Percentiles rank a stretch among this genome's conserved stretches.
Evolutionary conservation across 2,888 invertebrate species (phyloP).

Genomic region (Stenichneumon culpator): DNA sequence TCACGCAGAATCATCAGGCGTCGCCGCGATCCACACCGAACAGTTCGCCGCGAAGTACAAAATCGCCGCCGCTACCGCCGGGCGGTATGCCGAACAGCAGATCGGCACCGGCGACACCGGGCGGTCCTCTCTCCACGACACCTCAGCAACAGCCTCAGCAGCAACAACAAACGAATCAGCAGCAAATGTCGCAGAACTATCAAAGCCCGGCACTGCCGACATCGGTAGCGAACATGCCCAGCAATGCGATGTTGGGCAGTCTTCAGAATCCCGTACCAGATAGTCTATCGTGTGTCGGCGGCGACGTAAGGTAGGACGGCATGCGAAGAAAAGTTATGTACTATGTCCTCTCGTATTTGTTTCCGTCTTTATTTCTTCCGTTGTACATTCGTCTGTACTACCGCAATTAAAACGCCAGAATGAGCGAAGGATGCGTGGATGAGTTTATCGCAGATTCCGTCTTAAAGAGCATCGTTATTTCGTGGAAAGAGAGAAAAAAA

Average conservation of each 20-base stretch:
- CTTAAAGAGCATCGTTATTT: slow-evolving; percentile 12
- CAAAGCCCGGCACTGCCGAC: slow-evolving; percentile 80
- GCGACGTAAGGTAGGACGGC: slow-evolving; percentile 87
- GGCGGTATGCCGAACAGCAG: slow-evolving; percentile 85
- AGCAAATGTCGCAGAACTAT: slow-evolving; percentile 83
- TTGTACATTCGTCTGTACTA: slow-evolving; percentile 3
- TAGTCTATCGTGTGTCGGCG: slow-evolving; percentile 87
- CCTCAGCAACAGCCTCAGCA: slow-evolving; percentile 77
- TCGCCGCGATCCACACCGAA: slow-evolving; percentile 95
- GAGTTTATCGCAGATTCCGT: slow-evolving; percentile 33
- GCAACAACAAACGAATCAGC: slow-evolving; percentile 75
- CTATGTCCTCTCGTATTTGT: slow-evolving; percentile 51
- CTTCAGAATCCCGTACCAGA: slow-evolving; percentile 85
- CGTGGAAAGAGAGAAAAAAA: neutral
- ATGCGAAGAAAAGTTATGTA: slow-evolving; percentile 70
- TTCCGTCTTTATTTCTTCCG: slow-evolving; percentile 26
- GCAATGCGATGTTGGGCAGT: slow-evolving; percentile 81
- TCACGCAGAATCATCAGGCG: slow-evolving; percentile 91
- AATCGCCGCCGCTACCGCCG: slow-evolving; percentile 92
- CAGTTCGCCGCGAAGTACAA: slow-evolving; percentile 94
- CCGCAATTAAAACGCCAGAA: slow-evolving; percentile 21
- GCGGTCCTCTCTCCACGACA: slow-evolving; percentile 81
- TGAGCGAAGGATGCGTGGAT: slow-evolving; percentile 21
- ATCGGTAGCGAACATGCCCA: slow-evolving; percentile 78
- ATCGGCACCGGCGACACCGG: slow-evolving; percentile 86